Conservation (phyloP, 2,888 invertebrate genomes). For the Rhopalosiphum nymphaeae region DNA sequence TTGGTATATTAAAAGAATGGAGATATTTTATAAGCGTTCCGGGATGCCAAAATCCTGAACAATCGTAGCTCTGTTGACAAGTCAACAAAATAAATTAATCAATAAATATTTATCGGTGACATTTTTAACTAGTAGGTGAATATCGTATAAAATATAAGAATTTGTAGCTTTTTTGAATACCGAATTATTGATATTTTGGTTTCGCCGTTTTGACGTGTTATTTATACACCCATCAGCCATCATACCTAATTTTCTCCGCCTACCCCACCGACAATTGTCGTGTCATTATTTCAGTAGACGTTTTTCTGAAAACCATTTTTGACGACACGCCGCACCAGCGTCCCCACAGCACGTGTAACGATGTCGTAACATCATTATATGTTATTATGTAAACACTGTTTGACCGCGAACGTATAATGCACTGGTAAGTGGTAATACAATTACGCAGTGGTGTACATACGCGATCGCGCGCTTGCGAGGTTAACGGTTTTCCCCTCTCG, state of each 20-base stretch:
- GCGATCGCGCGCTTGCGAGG: not conserved
- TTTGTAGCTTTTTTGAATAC: not conserved
- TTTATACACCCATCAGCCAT: not conserved
- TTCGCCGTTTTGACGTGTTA: not conserved
- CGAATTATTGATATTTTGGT: not conserved
- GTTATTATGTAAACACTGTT: slow-evolving; percentile 8
- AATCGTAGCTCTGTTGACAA: too few relatives aligned
- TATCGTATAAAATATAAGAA: not conserved
- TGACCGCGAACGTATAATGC: not conserved
- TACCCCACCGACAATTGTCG: not conserved
- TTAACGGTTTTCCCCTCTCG: not conserved
- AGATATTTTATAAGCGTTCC: not conserved
- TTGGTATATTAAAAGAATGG: too few relatives aligned
- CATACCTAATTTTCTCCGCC: not conserved
- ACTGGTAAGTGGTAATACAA: slow-evolving; percentile 9
- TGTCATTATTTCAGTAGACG: not conserved
- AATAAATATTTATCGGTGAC: not conserved
- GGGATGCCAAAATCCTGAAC: too few relatives aligned
- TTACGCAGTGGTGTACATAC: not conserved
- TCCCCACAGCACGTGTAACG: not conserved
- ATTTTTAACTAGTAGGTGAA: not conserved
- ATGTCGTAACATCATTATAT: not conserved
- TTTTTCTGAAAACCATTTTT: not conserved
- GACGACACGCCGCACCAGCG: not conserved
- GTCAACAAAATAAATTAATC: not conserved